Base-by-base conservation (phyloP, 92 coral and sea anemone species). In the Parazoanthus atlanticus region DNA sequence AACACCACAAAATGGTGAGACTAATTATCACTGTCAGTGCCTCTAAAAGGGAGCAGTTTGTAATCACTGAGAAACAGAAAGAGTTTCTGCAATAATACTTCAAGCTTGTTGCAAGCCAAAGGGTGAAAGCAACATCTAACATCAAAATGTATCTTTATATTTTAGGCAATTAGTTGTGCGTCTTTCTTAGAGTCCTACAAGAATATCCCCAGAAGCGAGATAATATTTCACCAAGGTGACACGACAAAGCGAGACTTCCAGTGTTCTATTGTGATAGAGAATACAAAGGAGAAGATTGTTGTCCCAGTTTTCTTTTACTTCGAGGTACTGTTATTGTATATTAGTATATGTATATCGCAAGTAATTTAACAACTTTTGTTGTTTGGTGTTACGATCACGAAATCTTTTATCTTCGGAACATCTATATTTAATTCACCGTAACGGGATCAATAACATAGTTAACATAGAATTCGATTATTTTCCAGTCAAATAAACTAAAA, bases 201-300 rank as follows among this genome's bases (percentile, higher is more conserved):
- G 16, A 81, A 9, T 34, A 81, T 81, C 31, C 85, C 85, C 30
- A 81, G 73, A 36, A 52, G 74, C 6, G 85, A 81, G 73, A 61
- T 56, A 7, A 61, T 21, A 1, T 81, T 81, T 28, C 47, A 31
- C 29, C 85, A 58, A 38, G 43, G 0, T 8, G 85, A 58, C 7
- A 6, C 16, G 17, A 81, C 85, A 56, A 56, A 61, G 30, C 43
- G 67, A 25, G 72, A 61, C 28, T 81, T 81, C 52, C 85, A 81
- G 43, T 58, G 85, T 38, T 29, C 85, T 64, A 11, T 81, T 23
- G 28, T 32, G 43, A 52, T 58, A 0, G 26, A 34, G 29, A 81
- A 81, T 38, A n/a, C 61, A 34, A 11, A 34, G 38, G 19, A 64
- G 40, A 61, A 12, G 26, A 64, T 64, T 25, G 73, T 81, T 3